Percentiles rank a stretch among this genome's conserved stretches.
Conservation (phyloP, 2,888 invertebrate genomes). For the Microplitis manilae region DNA sequence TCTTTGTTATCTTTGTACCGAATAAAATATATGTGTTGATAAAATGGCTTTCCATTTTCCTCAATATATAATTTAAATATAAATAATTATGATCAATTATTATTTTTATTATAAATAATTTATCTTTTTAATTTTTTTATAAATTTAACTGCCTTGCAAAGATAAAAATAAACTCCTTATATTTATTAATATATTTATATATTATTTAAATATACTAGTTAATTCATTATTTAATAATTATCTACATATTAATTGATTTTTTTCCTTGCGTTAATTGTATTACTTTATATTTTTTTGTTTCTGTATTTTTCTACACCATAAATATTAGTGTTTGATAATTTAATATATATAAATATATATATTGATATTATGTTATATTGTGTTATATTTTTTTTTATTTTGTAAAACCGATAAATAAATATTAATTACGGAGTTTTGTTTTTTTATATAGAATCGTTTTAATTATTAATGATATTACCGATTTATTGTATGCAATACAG, state of each 20-base stretch:
- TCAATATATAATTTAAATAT: neutral
- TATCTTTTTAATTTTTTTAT: constrained; percentile 3
- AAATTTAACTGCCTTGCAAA: constrained; percentile 13
- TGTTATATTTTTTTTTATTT: constrained; percentile 59
- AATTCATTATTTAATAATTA: constrained; percentile 9
- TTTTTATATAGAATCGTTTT: constrained; percentile 36
- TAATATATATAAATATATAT: neutral
- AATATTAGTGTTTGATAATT: constrained; percentile 47
- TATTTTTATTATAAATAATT: neutral
- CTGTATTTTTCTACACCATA: constrained; percentile 23
- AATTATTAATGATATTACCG: constrained; percentile 45
- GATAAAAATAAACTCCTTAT: constrained; percentile 1
- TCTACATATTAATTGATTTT: neutral
- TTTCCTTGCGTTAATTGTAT: constrained; percentile 3
- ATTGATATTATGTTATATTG: constrained; percentile 66
- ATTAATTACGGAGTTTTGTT: constrained; percentile 38
- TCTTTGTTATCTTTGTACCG: constrained; percentile 42
- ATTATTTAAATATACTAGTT: neutral
- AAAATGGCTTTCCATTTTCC: constrained; percentile 18
- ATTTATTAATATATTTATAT: neutral
- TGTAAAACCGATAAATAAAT: constrained; percentile 45
- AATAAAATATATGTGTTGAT: constrained; percentile 26
- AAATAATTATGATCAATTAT: constrained; percentile 4
- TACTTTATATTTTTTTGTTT: constrained; percentile 38
- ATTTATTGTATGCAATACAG: constrained; percentile 50